Base-by-base conservation (phyloP, 2,888 invertebrate genomes). In the Cecidostiba fungosa region DNA sequence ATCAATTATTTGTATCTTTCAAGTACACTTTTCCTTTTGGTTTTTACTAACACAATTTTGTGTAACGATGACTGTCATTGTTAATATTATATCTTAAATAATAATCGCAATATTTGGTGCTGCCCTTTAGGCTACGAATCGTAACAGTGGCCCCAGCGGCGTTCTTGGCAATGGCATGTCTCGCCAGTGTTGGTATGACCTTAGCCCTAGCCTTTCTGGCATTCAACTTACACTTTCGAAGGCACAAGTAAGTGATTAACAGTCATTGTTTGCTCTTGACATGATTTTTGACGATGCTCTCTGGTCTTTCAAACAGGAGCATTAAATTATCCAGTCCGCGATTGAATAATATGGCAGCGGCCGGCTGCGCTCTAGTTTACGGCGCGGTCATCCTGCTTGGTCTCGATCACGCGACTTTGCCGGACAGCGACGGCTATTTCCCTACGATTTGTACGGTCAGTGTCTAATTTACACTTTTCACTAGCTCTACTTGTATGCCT, bases 301-400 rank as follows among this genome's bases (percentile, higher is more conserved):
- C 10, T 43, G 32, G 23, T 16, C 10, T 43, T 84, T 29, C 26
- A 85, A 91, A 87, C 94, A 97, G 98, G 93, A 97, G 97, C 88
- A 98, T 98, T 93, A 98, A 98, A 94, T 95, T 98, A 87, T 98
- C 98, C 32, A 98, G 98, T 90, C 98, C 98, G 0, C 96, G 97
- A 87, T 94, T 98, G 85, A 98, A 98, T 94, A 98, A 98, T 94
- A 97, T 98, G 94, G 98, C 98, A 0, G 96, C 98, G 62, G 96
- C 97, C 59, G 98, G 98, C 23, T 98, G 98, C 92, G 97, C 97
- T 89, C 94, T 98, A 89, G 98, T 98, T n/a, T 98, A 98, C 94
- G 95, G 96, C 1, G 97, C 98, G 0, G 98, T 98, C 70, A 97
- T 98, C 36, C 94, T 98, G 78, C 94, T 98, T 87, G 98, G 98